Conservation (phyloP, 2,113 vertebrate species). For the Aythya baeri region DNA sequence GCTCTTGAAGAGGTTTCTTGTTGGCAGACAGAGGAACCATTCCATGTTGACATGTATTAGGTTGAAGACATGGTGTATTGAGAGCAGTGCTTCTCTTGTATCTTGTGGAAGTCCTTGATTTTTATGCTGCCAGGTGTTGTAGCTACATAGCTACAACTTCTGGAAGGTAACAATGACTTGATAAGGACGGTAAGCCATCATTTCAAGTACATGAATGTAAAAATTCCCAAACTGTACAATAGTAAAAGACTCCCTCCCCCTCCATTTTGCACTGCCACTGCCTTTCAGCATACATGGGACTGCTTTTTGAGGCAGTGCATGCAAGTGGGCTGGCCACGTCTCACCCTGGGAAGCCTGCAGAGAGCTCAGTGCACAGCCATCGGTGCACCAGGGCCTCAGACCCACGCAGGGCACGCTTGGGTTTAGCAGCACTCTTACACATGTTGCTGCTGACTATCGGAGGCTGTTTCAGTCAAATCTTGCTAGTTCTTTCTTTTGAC, state of each 20-base stretch:
- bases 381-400: neutral
- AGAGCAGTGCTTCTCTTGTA: neutral
- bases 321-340: neutral
- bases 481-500: neutral
- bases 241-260: neutral
- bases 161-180: neutral
- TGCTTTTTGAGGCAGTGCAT: neutral
- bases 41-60: neutral
- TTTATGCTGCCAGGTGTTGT: neutral
- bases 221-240: neutral
- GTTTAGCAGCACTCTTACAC: neutral
- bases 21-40: neutral
- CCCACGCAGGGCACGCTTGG: fast-evolving
- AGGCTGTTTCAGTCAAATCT: neutral
- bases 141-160: neutral
- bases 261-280: neutral
- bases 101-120: neutral
- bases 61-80: neutral
- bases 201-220: neutral
- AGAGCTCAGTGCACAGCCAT: neutral
- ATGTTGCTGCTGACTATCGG: neutral
- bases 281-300: neutral
- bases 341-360: fast-evolving
- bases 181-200: neutral
- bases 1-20: neutral